Evolutionary conservation across 2,797 vertebrate genomes (phyloP), one percentile per base, ranked within the genome.

Genomic region (Halcyon badia): DNA sequence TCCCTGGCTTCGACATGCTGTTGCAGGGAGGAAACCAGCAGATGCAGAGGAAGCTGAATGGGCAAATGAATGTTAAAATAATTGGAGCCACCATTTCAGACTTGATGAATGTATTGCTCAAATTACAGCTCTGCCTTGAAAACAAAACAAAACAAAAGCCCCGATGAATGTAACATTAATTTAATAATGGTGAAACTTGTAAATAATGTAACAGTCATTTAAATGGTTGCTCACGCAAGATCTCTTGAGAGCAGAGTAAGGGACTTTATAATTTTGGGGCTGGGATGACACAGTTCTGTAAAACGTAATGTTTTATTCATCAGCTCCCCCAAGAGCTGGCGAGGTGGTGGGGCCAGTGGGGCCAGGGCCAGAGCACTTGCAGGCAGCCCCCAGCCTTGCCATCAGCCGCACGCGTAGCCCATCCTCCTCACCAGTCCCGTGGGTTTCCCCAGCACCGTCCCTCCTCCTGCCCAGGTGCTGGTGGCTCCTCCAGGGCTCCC

Each of bases 61-160:
- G 94, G 96, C 89, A 96, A 95, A 97, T 96, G 88, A 97, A 95
- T 91, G 97, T 93, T 97, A 95, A 94, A 96, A 97, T 97, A 97
- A 96, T 97, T 96, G 96, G 65, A 96, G 57, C 88, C 49, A 96
- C 96, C 90, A 94, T 97, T 97, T 95, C 91, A 95, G 89, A 91
- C 65, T 96, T 94, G 94, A 97, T 97, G 96, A 97, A 89, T 97
- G 86, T 83, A 77, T 93, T 94, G 90, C 95, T 97, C 94, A 97
- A 97, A 97, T 97, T 97, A 96, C 77, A 97, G 92, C 80, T 96
- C 96, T 64, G 87, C 84, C 68, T 95, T 57, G 91, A 94, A 96
- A 97, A 94, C 93, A 93, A 91, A 93, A 88, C 86, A 96, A 96
- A 96, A 96, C 87, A 97, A 88, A 94, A 92, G 82, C 78, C 81